Evolutionary conservation across 1,140 invertebrate genomes (phyloP), one percentile per base, ranked within the genome.

Genomic region (Drosophila sproati): DNA sequence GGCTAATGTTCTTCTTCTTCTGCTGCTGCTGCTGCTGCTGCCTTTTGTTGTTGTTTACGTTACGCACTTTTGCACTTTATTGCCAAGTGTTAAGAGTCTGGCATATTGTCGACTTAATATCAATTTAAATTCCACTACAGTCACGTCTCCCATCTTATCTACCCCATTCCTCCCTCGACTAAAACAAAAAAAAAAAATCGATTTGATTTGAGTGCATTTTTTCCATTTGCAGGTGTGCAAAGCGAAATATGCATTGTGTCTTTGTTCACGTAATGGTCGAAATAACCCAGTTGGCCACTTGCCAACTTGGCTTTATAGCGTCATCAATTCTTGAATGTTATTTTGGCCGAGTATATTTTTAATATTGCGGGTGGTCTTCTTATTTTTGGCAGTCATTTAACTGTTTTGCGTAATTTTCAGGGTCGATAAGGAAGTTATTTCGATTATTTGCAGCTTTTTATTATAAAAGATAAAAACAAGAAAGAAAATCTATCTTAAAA

Each of bases 121-220:
- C 63, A 72, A 68, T 78, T 82, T 41, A 41, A 56, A 70, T 35
- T 43, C 64, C 39, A 56, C 62, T 63, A 70, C 48, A 88, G 85
- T 88, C 83, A 88, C 80, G 83, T 80, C 66, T 47, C 48, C 3
- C 7, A 41, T 41, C 34, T 34, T 20, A 20, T 20, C 39, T 41
- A 41, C n/a, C 2, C 39, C 4, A 43, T 43, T 43, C n/a, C 39
- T 43, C 69, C 75, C 67, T 87, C 66, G 29, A 59, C 59, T 50
- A 74, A 69, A 70, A 80, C 88, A 87, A 87, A 88, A 87, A 87
- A 88, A 87, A 87, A 87, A 87, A 87, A 87, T 87, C 82, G 69
- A 87, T 82, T 77, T 82, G 82, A 83, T 83, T 82, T 61, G 43
- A 55, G 69, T 45, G 71, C 52, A 41, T 41, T 41, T 41, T 41